phyloP scores from a whole-genome alignment of 1,140 invertebrate genomes.

The Vanessa atalanta region DNA sequence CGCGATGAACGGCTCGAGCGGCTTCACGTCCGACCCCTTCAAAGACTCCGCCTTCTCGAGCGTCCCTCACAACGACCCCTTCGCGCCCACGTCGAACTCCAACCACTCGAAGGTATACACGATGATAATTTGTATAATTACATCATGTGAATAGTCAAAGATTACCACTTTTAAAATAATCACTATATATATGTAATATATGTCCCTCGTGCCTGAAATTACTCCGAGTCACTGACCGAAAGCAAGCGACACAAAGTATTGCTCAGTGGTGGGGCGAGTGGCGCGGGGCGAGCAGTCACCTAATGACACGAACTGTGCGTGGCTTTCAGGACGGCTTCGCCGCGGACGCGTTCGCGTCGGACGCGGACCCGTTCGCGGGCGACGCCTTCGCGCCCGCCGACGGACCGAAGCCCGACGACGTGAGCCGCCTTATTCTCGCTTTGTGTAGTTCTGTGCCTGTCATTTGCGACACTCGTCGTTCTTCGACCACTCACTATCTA shows the following conservation, averaged over 20 bases:
- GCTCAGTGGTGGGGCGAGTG: too few species aligned
- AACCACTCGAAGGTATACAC: constrained; percentile 50
- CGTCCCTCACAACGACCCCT: constrained; percentile 84
- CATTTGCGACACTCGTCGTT: too few species aligned
- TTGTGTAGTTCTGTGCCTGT: too few species aligned
- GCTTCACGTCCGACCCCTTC: constrained; percentile 71
- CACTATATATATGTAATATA: too few species aligned
- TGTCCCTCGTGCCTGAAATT: too few species aligned
- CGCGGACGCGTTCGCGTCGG: constrained; percentile 81
- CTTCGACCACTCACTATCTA: too few species aligned
- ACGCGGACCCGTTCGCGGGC: constrained; percentile 79
- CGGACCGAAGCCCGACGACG: constrained; percentile 50
- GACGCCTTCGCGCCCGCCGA: constrained; percentile 69
- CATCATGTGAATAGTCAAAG: too few species aligned
- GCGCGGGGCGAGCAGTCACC: too few species aligned
- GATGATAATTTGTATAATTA: background rate
- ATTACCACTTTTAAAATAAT: too few species aligned
- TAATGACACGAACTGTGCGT: background rate
- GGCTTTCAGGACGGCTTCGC: constrained; percentile 80
- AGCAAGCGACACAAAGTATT: too few species aligned
- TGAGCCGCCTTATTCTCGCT: constrained; percentile 37
- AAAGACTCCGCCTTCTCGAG: constrained; percentile 81
- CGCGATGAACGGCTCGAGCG: constrained; percentile 80
- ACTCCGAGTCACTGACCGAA: too few species aligned
- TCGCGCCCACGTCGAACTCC: constrained; percentile 75